Percentiles rank a stretch among this genome's conserved stretches.
Conservation (phyloP, 2,888 invertebrate genomes). For the Tetranychus truncatus region DNA sequence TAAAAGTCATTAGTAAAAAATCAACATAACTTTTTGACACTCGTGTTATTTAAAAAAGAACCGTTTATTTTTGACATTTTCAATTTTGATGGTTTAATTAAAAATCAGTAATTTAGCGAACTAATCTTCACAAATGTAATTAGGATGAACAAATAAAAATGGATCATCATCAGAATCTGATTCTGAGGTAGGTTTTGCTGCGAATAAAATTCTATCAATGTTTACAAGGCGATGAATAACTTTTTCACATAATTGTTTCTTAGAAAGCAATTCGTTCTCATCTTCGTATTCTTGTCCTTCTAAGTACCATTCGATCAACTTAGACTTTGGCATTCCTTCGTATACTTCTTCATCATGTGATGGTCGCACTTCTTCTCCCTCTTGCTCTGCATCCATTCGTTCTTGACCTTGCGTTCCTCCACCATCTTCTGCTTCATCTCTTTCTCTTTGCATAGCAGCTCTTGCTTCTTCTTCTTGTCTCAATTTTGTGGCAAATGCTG, state of each 20-base stretch:
- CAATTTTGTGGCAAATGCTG: slow-evolving; percentile 75
- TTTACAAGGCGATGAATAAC: slow-evolving; percentile 76
- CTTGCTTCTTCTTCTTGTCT: slow-evolving; percentile 49
- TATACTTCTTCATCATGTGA: slow-evolving; percentile 24
- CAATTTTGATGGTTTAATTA: no score
- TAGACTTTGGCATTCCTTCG: slow-evolving; percentile 44
- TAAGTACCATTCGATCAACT: slow-evolving; percentile 81
- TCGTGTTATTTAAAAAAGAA: no score
- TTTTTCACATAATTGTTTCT: slow-evolving; percentile 75
- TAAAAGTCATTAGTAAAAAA: no score
- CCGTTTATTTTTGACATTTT: no score
- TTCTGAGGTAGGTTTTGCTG: slow-evolving; percentile 38
- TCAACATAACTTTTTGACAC: no score
- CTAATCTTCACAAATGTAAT: slow-evolving; percentile 41
- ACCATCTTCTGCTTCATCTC: neutral
- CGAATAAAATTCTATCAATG: slow-evolving; percentile 25
- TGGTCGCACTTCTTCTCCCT: neutral
- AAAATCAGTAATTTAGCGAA: no score
- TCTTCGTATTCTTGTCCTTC: slow-evolving; percentile 59
- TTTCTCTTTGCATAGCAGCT: slow-evolving; percentile 28
- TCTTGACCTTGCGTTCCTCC: slow-evolving; percentile 23
- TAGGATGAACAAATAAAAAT: slow-evolving; percentile 81
- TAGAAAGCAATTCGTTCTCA: slow-evolving; percentile 61
- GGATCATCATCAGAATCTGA: slow-evolving; percentile 57
- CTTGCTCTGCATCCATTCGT: neutral